These are phyloP conservation scores for Poeciliopsis gracilis DNA, from an alignment of 2,797 vertebrate species.

Conservation along the genomic window DNA sequence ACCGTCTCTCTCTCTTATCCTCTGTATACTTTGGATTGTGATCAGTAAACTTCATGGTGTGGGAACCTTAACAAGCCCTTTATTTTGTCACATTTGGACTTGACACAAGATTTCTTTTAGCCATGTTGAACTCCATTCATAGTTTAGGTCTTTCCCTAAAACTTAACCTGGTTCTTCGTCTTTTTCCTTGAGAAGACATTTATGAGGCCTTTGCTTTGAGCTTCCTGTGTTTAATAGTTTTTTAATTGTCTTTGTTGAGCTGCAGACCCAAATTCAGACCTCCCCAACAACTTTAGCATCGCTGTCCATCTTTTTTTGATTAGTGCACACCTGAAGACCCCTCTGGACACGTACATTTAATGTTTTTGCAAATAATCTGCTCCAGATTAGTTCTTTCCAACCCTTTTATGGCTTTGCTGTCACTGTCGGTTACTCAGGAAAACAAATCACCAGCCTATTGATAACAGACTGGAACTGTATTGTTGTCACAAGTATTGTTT, in stretches of 20 bases:
- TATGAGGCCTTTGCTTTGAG: constrained; percentile 49
- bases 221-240: constrained; percentile 71
- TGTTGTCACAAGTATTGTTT: constrained; percentile 47
- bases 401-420: constrained; percentile 43
- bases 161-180: constrained; percentile 26
- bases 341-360: constrained; percentile 48
- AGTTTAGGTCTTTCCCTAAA: constrained; percentile 25
- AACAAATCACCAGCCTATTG: constrained; percentile 60
- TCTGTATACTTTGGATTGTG: constrained; percentile 55
- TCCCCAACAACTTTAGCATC: constrained; percentile 48
- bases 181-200: constrained; percentile 49
- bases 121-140: not conserved
- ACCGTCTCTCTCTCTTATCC: constrained; percentile 44
- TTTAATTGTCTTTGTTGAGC: constrained; percentile 62
- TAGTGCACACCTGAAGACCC: constrained; percentile 68
- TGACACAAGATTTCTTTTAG: constrained; percentile 30
- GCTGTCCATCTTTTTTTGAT: constrained; percentile 71
- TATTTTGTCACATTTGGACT: constrained; percentile 65
- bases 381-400: constrained; percentile 53
- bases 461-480: constrained; percentile 52
- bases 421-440: constrained; percentile 42
- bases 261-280: constrained; percentile 42
- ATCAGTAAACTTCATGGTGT: constrained; percentile 55
- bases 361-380: constrained; percentile 40
- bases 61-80: constrained; percentile 57